Conservation (phyloP, 2,888 invertebrate species). For the Protodeltote pygarga region DNA sequence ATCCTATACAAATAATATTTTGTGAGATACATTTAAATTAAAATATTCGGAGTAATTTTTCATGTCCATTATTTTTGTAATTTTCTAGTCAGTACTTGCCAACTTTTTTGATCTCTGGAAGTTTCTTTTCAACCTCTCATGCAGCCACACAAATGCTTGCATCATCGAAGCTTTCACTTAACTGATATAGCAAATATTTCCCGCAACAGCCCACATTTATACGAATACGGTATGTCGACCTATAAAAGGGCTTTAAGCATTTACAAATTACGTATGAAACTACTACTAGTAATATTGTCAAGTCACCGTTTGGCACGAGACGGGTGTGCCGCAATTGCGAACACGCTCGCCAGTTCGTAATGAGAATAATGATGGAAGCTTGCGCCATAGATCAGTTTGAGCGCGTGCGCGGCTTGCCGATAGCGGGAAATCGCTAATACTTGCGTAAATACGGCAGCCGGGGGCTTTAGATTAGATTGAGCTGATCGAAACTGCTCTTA, state of each 20-base stretch:
- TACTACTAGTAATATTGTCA: conserved; percentile 60
- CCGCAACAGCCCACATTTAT: conserved; percentile 26
- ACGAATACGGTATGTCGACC: conserved; percentile 28
- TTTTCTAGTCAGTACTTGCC: conserved; percentile 1
- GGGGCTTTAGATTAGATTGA: conserved; percentile 61
- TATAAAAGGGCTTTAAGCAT: conserved; percentile 44
- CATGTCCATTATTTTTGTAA: conserved; percentile 16
- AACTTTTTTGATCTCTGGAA: conserved; percentile 20
- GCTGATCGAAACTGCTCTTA: conserved; percentile 52
- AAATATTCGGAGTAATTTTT: conserved; percentile 3
- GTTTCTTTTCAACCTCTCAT: conserved; percentile 20
- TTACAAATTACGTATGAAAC: conserved; percentile 51
- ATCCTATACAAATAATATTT: not conserved
- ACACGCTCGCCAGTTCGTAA: conserved; percentile 69
- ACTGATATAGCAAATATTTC: conserved; percentile 29
- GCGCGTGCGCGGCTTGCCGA: conserved; percentile 76
- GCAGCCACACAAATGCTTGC: conserved; percentile 19
- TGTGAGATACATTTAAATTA: conserved; percentile 6
- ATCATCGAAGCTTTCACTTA: conserved; percentile 31
- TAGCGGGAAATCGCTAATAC: conserved; percentile 76
- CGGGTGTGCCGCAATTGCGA: conserved; percentile 68
- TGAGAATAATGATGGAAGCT: conserved; percentile 82
- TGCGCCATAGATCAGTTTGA: conserved; percentile 72
- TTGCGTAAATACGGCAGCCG: conserved; percentile 81
- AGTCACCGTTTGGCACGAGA: conserved; percentile 62